Conservation (phyloP, 2,113 vertebrate genomes). For the Sinosuthora webbiana region DNA sequence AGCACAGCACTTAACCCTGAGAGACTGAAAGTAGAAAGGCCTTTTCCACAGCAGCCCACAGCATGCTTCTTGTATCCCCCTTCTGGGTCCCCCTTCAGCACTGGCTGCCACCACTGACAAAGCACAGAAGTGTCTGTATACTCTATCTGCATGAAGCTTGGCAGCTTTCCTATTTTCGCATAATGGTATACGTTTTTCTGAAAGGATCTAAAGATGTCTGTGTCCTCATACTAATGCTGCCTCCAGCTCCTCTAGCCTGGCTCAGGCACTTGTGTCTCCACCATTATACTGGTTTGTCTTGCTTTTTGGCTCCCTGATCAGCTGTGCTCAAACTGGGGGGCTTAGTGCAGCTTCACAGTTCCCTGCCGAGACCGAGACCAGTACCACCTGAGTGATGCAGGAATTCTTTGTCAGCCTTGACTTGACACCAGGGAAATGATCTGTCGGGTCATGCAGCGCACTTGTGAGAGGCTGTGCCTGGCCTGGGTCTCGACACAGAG, state of each 20-base stretch:
- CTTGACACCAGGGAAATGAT: background rate
- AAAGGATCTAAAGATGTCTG: background rate
- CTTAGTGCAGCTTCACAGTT: background rate
- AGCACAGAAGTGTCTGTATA: background rate
- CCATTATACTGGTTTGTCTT: background rate
- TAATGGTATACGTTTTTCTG: background rate
- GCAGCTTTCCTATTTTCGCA: slow-evolving; percentile 4
- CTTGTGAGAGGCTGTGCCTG: background rate
- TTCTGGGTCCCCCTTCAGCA: background rate
- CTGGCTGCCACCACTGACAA: background rate
- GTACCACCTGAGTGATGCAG: background rate
- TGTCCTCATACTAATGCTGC: background rate
- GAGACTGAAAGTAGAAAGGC: background rate
- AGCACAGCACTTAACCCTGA: background rate
- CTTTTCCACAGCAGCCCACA: background rate
- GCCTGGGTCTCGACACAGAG: background rate
- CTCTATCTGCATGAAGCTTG: background rate
- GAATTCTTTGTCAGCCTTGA: background rate
- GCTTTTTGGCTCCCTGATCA: background rate
- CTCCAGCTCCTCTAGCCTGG: background rate
- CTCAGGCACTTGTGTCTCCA: background rate
- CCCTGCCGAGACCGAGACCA: accelerated
- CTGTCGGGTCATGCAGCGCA: accelerated
- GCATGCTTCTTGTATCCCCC: background rate
- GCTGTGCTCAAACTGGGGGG: background rate